phyloP scores from a whole-genome alignment of 2,888 invertebrate genomes.

The Molanna angustata region DNA sequence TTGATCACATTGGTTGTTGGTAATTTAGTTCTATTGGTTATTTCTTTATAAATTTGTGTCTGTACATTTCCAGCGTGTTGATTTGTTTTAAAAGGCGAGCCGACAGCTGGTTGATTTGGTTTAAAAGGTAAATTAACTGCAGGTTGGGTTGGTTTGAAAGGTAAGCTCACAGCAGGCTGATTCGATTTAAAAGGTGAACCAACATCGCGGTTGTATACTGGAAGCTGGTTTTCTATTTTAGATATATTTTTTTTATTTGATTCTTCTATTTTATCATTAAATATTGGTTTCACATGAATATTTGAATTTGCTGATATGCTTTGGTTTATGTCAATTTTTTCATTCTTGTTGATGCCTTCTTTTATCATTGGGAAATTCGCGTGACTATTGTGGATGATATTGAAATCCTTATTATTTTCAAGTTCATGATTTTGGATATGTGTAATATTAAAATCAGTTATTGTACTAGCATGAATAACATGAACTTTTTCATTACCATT shows the following conservation, averaged over 20 bases:
- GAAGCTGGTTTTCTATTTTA: slow-evolving; percentile 3
- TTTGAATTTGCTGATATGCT: background rate
- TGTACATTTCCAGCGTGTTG: slow-evolving; percentile 9
- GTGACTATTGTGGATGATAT: slow-evolving; percentile 43
- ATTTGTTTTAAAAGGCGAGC: slow-evolving; percentile 8
- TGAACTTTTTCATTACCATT: slow-evolving; percentile 32
- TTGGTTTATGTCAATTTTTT: background rate
- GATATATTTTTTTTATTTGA: background rate
- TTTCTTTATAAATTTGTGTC: slow-evolving; percentile 2
- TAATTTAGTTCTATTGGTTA: slow-evolving; percentile 1
- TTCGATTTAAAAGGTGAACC: too few relatives aligned
- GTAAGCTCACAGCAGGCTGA: too few relatives aligned
- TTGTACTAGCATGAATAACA: slow-evolving; percentile 37
- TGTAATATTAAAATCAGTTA: slow-evolving; percentile 27
- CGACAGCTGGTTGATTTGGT: too few relatives aligned
- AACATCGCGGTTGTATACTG: too few relatives aligned
- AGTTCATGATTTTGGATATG: background rate
- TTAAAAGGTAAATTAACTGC: too few relatives aligned
- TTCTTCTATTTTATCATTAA: background rate
- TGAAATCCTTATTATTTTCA: background rate
- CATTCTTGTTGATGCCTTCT: slow-evolving; percentile 30
- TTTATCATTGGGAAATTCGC: slow-evolving; percentile 53
- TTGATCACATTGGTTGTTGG: slow-evolving; percentile 7
- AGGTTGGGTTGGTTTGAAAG: too few relatives aligned
- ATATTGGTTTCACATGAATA: background rate